Conservation (phyloP, 2,113 vertebrate genomes). For the Narcine bancroftii region DNA sequence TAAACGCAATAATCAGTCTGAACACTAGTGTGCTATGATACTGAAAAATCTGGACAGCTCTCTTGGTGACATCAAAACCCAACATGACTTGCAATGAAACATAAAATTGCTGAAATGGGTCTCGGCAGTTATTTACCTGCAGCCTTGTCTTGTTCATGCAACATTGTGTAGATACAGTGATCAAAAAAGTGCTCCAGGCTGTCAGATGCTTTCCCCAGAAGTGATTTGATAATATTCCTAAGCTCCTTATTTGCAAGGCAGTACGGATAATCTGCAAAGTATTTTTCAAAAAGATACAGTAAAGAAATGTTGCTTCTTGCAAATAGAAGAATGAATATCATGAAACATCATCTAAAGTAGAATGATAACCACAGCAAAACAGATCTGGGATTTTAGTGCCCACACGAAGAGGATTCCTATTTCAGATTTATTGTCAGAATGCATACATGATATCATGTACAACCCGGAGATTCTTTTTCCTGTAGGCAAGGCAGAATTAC, state of each 20-base stretch:
- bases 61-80: too few relatives aligned
- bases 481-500: too few relatives aligned
- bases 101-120: not conserved
- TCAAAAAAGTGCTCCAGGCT: constrained; percentile 79
- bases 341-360: not conserved
- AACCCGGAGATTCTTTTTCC: too few relatives aligned
- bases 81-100: not conserved
- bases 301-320: not conserved
- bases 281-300: not conserved
- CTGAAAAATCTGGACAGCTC: not conserved
- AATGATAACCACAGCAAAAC: too few relatives aligned
- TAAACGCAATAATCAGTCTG: too few relatives aligned
- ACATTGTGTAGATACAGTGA: constrained; percentile 84
- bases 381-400: too few relatives aligned
- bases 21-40: too few relatives aligned
- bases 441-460: too few relatives aligned
- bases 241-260: constrained; percentile 78
- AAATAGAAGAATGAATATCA: not conserved
- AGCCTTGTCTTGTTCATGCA: constrained; percentile 78
- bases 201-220: constrained; percentile 57
- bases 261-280: constrained; percentile 82
- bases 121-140: constrained; percentile 49
- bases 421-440: too few relatives aligned
- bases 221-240: constrained; percentile 60
- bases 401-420: too few relatives aligned